Percentiles rank a stretch among this genome's conserved stretches.
Evolutionary conservation across 2,113 vertebrate species (phyloP).

Genomic region (Cynocephalus volans): DNA sequence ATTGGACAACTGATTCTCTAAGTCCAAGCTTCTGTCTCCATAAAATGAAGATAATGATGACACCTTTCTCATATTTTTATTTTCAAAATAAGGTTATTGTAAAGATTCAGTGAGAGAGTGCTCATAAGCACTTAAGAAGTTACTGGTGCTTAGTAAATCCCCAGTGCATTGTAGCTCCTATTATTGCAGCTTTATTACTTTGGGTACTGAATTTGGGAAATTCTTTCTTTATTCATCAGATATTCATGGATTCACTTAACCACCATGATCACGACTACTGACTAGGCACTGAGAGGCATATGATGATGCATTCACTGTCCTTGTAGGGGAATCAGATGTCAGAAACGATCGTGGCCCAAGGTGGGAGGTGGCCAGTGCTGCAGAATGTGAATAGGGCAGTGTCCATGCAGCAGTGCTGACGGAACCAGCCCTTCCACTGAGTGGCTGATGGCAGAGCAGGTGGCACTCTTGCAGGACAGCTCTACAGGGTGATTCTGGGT

Average conservation of each 20-base stretch:
- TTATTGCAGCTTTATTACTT: not conserved
- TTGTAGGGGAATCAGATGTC: not conserved
- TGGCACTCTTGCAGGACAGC: not conserved
- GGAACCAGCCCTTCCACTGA: not conserved
- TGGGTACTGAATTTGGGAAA: not conserved
- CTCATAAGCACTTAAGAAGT: slow-evolving; percentile 21
- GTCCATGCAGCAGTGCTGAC: not conserved
- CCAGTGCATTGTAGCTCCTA: not conserved
- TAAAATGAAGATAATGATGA: not conserved
- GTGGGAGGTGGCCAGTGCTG: not conserved
- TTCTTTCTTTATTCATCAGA: not conserved
- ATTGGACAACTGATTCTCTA: not conserved
- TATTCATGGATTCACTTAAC: not conserved
- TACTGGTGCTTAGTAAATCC: not conserved
- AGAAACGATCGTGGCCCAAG: not conserved
- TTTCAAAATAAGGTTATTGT: not conserved
- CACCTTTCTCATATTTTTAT: not conserved
- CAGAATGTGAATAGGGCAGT: not conserved
- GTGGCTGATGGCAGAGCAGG: not conserved
- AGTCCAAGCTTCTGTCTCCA: not conserved
- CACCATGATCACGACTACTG: not conserved
- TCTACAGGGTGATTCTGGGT: not conserved
- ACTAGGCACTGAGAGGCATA: not conserved
- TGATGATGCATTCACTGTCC: not conserved
- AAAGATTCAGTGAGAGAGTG: not conserved